A percentile compares a stretch with the other conserved stretches of the same genome.
Conservation (phyloP, 1,140 invertebrate species). For the Drosophila ogumai region DNA sequence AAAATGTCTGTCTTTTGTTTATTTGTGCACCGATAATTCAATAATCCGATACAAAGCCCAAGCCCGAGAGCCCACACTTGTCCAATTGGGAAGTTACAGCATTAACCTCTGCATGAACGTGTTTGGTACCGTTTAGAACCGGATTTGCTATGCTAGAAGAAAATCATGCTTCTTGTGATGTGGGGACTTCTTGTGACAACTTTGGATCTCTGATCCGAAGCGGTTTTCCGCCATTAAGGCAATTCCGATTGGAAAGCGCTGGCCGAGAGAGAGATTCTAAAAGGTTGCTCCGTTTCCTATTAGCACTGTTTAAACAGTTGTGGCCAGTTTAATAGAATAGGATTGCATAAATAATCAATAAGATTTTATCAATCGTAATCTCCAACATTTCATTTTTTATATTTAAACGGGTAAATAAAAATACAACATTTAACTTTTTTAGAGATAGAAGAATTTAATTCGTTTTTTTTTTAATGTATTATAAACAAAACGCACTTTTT, state of each 20-base stretch:
- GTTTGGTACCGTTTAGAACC: slow-evolving; percentile 73
- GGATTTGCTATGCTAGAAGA: slow-evolving; percentile 54
- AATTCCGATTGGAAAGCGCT: slow-evolving; percentile 34
- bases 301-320: slow-evolving; percentile 14
- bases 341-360: background rate
- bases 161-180: slow-evolving; percentile 49
- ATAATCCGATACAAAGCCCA: background rate
- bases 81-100: slow-evolving; percentile 16
- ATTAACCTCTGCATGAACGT: slow-evolving; percentile 47
- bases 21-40: background rate
- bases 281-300: slow-evolving; percentile 27
- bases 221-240: slow-evolving; percentile 57
- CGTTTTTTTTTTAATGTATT: background rate
- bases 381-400: no score
- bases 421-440: no score
- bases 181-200: slow-evolving; percentile 61
- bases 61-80: slow-evolving; percentile 9
- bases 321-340: background rate
- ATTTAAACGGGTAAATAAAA: no score
- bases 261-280: slow-evolving; percentile 10
- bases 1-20: slow-evolving; percentile 18
- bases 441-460: background rate
- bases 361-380: background rate
- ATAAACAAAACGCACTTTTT: background rate
- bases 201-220: slow-evolving; percentile 48